Evolutionary conservation across 2,797 vertebrate genomes (phyloP).

Genomic region (Enteromius thamalakanensis): DNA sequence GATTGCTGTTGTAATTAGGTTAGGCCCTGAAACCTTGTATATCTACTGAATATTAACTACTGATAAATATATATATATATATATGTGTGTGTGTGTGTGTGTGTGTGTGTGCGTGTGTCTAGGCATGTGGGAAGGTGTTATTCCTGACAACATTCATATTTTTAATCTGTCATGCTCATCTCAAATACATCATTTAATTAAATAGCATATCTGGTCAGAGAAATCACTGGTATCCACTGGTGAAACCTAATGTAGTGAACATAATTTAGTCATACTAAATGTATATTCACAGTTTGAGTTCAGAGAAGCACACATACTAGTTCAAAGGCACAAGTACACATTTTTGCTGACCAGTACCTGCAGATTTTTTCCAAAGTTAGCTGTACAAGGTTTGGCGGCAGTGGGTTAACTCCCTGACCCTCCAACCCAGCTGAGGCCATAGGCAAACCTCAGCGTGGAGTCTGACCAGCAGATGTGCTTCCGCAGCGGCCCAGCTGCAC

Average conservation of each 20-base stretch:
- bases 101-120: too few species aligned
- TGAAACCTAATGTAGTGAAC: background rate
- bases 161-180: background rate
- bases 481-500: slow-evolving; percentile 73
- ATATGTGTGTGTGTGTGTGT: too few species aligned
- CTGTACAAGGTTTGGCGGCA: slow-evolving; percentile 33
- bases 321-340: slow-evolving; percentile 68
- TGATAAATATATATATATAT: too few species aligned
- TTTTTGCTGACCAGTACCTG: slow-evolving; percentile 73
- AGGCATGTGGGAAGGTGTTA: too few species aligned
- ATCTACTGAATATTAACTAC: too few species aligned
- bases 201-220: background rate
- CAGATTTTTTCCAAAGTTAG: slow-evolving; percentile 59
- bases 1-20: too few species aligned
- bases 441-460: slow-evolving; percentile 64
- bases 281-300: background rate
- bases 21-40: too few species aligned
- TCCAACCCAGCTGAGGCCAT: slow-evolving; percentile 65
- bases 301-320: background rate
- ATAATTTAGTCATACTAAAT: background rate
- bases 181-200: background rate
- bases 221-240: background rate
- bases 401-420: slow-evolving; percentile 68
- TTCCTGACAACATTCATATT: background rate
- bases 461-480: slow-evolving; percentile 74